Evolutionary conservation across 2,113 vertebrate genomes (phyloP).

Genomic region (Caracal caracal): DNA sequence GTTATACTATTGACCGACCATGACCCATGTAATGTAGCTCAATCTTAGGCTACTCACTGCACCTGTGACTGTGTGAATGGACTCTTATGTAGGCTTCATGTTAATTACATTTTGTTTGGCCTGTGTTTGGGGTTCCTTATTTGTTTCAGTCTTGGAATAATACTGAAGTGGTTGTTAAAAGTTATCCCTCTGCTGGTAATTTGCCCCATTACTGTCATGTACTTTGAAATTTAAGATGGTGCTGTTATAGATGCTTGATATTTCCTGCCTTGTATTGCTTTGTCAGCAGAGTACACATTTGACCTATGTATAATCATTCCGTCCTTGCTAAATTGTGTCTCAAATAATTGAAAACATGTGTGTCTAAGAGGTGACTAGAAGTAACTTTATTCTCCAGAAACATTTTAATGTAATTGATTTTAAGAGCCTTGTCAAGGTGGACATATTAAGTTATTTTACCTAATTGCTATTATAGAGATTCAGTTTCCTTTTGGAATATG

Average conservation of each 20-base stretch:
- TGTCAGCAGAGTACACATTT: background rate
- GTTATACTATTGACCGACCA: background rate
- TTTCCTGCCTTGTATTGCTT: background rate
- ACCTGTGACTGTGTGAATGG: background rate
- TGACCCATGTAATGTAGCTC: background rate
- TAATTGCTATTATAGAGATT: background rate
- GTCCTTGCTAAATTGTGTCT: background rate
- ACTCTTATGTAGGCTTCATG: background rate
- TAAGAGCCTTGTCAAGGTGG: background rate
- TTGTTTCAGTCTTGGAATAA: background rate
- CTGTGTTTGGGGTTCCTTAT: background rate
- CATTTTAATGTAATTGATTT: conserved; percentile 21
- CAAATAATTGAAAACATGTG: background rate
- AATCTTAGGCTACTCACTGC: background rate
- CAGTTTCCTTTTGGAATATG: background rate
- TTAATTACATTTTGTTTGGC: background rate
- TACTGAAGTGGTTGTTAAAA: background rate
- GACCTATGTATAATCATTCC: background rate
- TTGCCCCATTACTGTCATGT: background rate
- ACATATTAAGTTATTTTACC: background rate
- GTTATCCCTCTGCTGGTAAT: background rate
- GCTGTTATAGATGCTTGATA: background rate
- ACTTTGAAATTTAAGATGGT: background rate
- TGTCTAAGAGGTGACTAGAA: background rate
- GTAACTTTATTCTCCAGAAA: background rate